Evolutionary conservation across 92 coral and sea anemone genomes (phyloP), one percentile per base, ranked within the genome.

Genomic region (Virgularia gustaviana): DNA sequence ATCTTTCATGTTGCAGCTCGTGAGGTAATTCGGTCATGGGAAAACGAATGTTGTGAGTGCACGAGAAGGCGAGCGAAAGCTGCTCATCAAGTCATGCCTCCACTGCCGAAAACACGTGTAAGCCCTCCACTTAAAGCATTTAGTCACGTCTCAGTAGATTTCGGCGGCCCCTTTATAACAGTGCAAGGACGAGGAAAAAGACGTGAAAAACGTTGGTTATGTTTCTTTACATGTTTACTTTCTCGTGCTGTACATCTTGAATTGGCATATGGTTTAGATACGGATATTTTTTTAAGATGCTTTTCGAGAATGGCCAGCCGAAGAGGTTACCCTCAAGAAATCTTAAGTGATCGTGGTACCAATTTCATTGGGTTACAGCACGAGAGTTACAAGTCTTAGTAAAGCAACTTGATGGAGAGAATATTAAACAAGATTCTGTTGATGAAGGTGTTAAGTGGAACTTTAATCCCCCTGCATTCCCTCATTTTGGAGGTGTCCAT

Each of bases 51-150:
- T 44, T 35, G 36, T 22, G 81, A 73, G 39, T 86, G 91, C 59
- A 74, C n/a, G n/a, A n/a, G n/a, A 65, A 70, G 80, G 24, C 79
- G 57, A 54, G 80, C 52, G 12, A 72, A 55, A 65, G 54, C 83
- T 12, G 91, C 83, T 2, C 63, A 70, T 28, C 87, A 83, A 57
- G 36, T 83, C 29, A 83, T 87, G 91, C 88, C 88, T 33, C 91
- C 91, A 19, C 85, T 79, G 12, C 86, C 88, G 38, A 60, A 65
- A 22, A 76, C 51, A 23, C 62, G 82, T n/a, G 45, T 81, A 16
- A 42, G 65, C 8, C 16, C 73, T 68, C 56, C 83, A 24, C 20
- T 86, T 13, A 75, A 85, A 9, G 77, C 87, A 7, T 79, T 83
- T 49, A 75, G 64, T 29, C 83, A 70, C 1, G 38, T 58, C 9